Percentiles rank a stretch among this genome's conserved stretches.
phyloP scores from a whole-genome alignment of 2,888 invertebrate species.

The Cyrtodaria siliqua region DNA sequence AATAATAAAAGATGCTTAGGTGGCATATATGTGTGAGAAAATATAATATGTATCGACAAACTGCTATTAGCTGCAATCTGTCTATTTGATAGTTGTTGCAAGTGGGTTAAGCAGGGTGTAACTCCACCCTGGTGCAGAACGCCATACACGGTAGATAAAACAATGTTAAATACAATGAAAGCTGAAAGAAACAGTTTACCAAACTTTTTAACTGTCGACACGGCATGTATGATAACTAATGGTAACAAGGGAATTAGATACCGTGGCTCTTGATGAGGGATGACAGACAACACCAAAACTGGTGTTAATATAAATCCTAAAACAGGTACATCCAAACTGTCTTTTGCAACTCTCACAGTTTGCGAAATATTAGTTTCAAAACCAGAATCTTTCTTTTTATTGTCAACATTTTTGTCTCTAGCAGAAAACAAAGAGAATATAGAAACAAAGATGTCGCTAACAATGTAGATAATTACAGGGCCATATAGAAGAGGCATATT shows the following conservation, averaged over 20 bases:
- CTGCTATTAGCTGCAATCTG: no score
- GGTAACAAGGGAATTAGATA: constrained; percentile 94
- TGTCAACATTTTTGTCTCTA: no score
- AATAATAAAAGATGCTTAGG: constrained; percentile 83
- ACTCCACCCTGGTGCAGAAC: constrained; percentile 95
- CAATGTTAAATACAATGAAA: constrained; percentile 91
- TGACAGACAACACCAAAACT: constrained; percentile 91
- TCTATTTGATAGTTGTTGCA: constrained; percentile 58
- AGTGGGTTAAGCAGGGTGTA: constrained; percentile 74
- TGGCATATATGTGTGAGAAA: constrained; percentile 86
- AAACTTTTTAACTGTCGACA: constrained; percentile 23
- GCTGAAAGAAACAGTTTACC: constrained; percentile 43
- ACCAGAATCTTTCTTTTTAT: no score
- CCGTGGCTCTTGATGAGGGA: constrained; percentile 97
- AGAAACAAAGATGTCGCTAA: no score
- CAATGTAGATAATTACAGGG: constrained; percentile 83
- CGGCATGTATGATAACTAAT: constrained; percentile 86
- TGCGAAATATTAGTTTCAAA: no score
- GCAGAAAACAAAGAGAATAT: no score
- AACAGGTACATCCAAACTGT: constrained; percentile 15
- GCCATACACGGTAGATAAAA: constrained; percentile 92
- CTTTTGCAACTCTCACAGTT: no score
- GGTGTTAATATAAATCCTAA: constrained; percentile 88
- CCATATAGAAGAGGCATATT: constrained; percentile 95
- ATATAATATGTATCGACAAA: constrained; percentile 72